phyloP scores from a whole-genome alignment of 2,797 vertebrate genomes.

The Gymnoscopelus braueri region DNA sequence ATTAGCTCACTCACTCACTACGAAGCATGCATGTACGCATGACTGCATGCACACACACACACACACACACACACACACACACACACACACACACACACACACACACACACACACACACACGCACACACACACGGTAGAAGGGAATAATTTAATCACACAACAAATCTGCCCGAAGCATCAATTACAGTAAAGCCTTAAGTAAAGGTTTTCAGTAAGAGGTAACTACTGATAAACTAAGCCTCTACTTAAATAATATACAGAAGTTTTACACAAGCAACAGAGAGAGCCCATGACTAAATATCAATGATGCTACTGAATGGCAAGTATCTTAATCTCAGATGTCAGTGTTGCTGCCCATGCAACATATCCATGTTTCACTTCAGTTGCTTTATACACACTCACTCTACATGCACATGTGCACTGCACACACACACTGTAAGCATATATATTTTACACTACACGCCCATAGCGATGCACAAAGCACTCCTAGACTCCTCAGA shows the following conservation, averaged over 20 bases:
- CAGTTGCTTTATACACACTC: constrained; percentile 6
- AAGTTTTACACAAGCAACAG: constrained; percentile 37
- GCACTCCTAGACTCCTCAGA: constrained; percentile 39
- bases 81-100: constrained; percentile 4
- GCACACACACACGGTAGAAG: not conserved
- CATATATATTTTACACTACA: constrained; percentile 7
- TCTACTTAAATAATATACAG: constrained; percentile 15
- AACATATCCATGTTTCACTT: constrained; percentile 63
- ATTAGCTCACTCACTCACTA: constrained; percentile 25
- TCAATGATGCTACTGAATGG: constrained; percentile 39
- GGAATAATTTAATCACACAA: constrained; percentile 24
- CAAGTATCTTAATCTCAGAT: constrained; percentile 45
- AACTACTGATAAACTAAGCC: constrained; percentile 24
- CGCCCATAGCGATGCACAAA: constrained; percentile 35
- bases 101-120: constrained; percentile 25
- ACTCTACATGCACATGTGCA: not conserved
- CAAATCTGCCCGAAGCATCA: constrained; percentile 26
- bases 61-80: not conserved
- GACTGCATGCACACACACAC: constrained; percentile 22
- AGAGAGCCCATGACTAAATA: constrained; percentile 26
- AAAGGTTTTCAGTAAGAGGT: constrained; percentile 16
- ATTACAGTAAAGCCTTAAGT: constrained; percentile 29
- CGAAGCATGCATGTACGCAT: constrained; percentile 27
- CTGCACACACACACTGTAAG: constrained; percentile 11
- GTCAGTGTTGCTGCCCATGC: constrained; percentile 71